Base-by-base conservation (phyloP, 2,888 invertebrate species). In the Camptogramma bilineatum region DNA sequence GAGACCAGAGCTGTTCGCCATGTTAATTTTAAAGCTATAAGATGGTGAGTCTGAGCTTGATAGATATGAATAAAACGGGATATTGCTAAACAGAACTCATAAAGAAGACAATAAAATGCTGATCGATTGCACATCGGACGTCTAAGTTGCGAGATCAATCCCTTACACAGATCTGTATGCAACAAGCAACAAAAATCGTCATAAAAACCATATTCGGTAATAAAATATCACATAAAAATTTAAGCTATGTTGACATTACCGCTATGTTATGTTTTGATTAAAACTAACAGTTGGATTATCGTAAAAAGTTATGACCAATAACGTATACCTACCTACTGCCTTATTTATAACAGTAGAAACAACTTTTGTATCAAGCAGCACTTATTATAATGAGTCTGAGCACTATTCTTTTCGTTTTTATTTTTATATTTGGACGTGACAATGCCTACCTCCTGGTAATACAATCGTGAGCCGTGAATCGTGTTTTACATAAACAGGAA, bases 71-170 rank as follows among this genome's bases (percentile, higher is more conserved):
- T 52, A 52, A 57, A 65, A 63, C 46, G 52, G 62, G 64, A 66
- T 69, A 54, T 63, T 69, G 73, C 74, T 73, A 75, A 73, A 73
- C 58, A 74, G 74, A 60, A 62, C 68, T 81, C 79, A 73, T 85
- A 83, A 85, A 81, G 66, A 71, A 66, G 66, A 71, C 75, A 76
- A 73, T 85, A 82, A 84, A 84, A 76, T 78, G 78, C 63, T 80
- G 74, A 82, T 79, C 75, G 78, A 82, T 81, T 76, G 81, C 80
- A 78, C 74, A 70, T 75, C 66, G 69, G 48, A 67, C 64, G 60
- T 60, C 62, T 58, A 64, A 72, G 64, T 77, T 76, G 66, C 66
- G 69, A 80, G 78, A 79, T 77, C 69, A 75, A 75, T 70, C 74
- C 63, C 64, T 67, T 75, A 59, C 64, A 66, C 48, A 42, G 52